Conservation (phyloP, 1,140 invertebrate genomes). For the Druon quercuslanigerum region DNA sequence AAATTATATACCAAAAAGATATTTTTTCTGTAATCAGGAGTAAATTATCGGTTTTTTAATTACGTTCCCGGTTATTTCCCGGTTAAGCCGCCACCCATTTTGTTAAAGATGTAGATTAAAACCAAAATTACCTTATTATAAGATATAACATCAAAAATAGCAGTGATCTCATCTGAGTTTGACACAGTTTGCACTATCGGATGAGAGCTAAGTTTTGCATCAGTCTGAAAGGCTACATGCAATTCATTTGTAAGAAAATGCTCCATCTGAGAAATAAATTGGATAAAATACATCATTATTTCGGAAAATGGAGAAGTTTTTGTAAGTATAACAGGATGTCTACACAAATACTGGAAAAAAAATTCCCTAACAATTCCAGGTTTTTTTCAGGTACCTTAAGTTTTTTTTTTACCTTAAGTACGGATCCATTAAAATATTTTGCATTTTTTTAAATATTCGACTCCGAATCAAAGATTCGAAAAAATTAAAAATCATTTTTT, state of each 20-base stretch:
- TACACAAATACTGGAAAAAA: no score
- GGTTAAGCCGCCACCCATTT: neutral
- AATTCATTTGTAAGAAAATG: slow-evolving; percentile 86
- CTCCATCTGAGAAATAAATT: slow-evolving; percentile 74
- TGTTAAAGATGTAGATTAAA: slow-evolving; percentile 6
- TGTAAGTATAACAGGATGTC: neutral
- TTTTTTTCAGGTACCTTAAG: no score
- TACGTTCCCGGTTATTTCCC: no score
- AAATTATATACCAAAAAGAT: no score
- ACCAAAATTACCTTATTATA: slow-evolving; percentile 86
- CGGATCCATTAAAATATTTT: no score
- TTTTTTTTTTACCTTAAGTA: no score
- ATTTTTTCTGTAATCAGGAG: no score
- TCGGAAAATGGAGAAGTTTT: neutral
- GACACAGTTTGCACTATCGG: slow-evolving; percentile 89
- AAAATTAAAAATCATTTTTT: no score
- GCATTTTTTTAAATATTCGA: no score
- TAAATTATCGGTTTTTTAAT: no score
- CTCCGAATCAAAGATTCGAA: no score
- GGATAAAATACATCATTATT: neutral
- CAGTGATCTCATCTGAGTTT: slow-evolving; percentile 92
- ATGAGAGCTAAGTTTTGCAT: slow-evolving; percentile 90
- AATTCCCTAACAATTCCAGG: no score
- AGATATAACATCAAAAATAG: slow-evolving; percentile 94
- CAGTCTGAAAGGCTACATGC: slow-evolving; percentile 84